These are phyloP conservation scores for Ornithorhynchus anatinus DNA, from an alignment of 2,113 vertebrate genomes.

Conservation along the genomic window DNA sequence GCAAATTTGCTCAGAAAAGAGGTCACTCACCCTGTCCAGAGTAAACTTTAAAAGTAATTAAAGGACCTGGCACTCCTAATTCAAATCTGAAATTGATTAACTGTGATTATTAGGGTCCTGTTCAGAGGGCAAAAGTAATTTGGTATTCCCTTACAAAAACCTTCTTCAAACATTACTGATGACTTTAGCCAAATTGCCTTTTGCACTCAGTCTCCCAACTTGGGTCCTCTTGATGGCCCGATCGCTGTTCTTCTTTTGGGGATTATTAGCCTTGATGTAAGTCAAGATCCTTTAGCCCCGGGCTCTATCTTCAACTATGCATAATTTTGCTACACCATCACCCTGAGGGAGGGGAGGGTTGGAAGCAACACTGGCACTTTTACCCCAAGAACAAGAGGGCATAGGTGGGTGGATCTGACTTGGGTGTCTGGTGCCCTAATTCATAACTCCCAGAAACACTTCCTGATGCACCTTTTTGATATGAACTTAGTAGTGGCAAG, in stretches of 20 bases:
- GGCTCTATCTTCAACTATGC: constrained; percentile 3
- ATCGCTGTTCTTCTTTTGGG: constrained; percentile 30
- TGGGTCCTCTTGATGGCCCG: constrained; percentile 33
- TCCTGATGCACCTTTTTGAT: neutral
- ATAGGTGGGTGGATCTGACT: constrained; percentile 39
- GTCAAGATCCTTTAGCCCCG: constrained; percentile 46
- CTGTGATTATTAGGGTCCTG: constrained; percentile 16
- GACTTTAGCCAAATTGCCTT: constrained; percentile 23
- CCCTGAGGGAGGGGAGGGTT: neutral
- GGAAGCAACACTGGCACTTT: neutral
- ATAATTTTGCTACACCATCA: constrained; percentile 45
- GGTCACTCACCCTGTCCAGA: neutral
- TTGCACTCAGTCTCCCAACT: constrained; percentile 37
- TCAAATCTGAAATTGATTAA: constrained; percentile 14
- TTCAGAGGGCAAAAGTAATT: constrained; percentile 6
- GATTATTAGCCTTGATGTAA: constrained; percentile 29
- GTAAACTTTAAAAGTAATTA: constrained; percentile 4
- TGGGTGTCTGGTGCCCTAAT: constrained; percentile 28
- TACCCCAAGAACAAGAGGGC: neutral
- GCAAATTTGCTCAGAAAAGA: neutral
- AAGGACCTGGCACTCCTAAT: constrained; percentile 9
- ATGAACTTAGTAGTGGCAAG: constrained; percentile 8
- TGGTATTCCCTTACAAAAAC: neutral
- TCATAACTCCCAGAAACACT: constrained; percentile 3
- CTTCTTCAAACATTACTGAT: constrained; percentile 16